Evolutionary conservation across 2,797 vertebrate species (phyloP).

Genomic region (Sebastes cheni): DNA sequence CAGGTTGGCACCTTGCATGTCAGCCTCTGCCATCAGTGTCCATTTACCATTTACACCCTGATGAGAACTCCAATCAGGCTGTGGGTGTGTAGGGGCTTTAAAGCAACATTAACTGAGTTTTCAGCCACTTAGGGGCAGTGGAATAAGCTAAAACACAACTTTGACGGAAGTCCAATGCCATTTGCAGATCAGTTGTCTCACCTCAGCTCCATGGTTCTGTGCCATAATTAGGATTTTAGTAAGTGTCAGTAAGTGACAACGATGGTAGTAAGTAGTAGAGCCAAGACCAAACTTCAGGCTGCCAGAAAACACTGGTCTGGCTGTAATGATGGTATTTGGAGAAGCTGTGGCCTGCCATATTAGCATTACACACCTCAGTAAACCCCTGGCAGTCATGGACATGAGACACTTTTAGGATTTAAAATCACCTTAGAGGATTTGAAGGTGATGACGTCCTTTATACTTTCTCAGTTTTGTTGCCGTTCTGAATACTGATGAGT

Average conservation of each 20-base stretch:
- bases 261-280: not conserved
- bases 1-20: too few relatives aligned
- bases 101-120: not conserved
- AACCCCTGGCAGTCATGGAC: not conserved
- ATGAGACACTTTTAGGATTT: not conserved
- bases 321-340: not conserved
- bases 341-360: not conserved
- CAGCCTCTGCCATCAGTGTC: too few relatives aligned
- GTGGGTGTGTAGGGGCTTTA: not conserved
- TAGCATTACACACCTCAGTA: not conserved
- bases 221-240: not conserved
- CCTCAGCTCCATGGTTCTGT: not conserved
- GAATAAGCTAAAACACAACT: not conserved
- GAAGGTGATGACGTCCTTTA: not conserved
- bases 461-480: not conserved
- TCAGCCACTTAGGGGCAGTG: not conserved
- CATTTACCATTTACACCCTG: too few relatives aligned
- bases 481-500: not conserved
- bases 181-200: not conserved
- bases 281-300: not conserved
- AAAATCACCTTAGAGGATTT: not conserved
- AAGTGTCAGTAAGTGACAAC: not conserved
- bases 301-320: not conserved
- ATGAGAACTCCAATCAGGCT: not conserved
- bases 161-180: not conserved